A percentile compares a stretch with the other conserved stretches of the same genome.
These are phyloP conservation scores for Strix occidentalis DNA, from an alignment of 2,797 vertebrate genomes.

Conservation along the genomic window DNA sequence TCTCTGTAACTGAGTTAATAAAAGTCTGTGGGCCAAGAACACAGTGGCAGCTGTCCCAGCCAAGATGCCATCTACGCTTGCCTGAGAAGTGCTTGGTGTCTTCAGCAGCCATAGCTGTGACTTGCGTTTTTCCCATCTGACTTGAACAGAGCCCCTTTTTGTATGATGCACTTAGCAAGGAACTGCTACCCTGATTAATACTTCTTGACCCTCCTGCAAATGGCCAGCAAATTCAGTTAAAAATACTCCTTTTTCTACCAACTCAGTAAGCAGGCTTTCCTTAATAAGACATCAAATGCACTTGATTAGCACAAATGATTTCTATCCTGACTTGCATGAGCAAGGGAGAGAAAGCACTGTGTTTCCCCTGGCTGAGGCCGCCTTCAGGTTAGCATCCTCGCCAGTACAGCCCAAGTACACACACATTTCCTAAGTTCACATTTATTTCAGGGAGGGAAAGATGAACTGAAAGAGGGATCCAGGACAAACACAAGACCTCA, in stretches of 20 bases:
- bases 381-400: background rate
- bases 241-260: background rate
- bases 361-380: accelerated
- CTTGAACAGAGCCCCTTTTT: background rate
- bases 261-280: background rate
- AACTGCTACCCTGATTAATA: background rate
- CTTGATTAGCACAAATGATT: background rate
- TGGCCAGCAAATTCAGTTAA: background rate
- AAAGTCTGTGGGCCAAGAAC: background rate
- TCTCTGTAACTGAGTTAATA: background rate
- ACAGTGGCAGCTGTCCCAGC: background rate
- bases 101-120: background rate
- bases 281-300: background rate
- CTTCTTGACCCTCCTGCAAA: background rate
- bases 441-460: background rate
- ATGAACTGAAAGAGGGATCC: background rate
- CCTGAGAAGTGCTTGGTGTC: background rate
- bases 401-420: background rate
- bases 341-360: background rate
- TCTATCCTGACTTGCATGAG: background rate
- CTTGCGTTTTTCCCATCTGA: background rate
- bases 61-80: background rate
- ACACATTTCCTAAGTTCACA: background rate
- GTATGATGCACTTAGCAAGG: background rate
- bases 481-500: slow-evolving; percentile 3